A percentile compares a stretch with the other conserved stretches of the same genome.
These are phyloP conservation scores for Psilanteris sp. DNA, from an alignment of 1,140 invertebrate genomes.

Conservation along the genomic window DNA sequence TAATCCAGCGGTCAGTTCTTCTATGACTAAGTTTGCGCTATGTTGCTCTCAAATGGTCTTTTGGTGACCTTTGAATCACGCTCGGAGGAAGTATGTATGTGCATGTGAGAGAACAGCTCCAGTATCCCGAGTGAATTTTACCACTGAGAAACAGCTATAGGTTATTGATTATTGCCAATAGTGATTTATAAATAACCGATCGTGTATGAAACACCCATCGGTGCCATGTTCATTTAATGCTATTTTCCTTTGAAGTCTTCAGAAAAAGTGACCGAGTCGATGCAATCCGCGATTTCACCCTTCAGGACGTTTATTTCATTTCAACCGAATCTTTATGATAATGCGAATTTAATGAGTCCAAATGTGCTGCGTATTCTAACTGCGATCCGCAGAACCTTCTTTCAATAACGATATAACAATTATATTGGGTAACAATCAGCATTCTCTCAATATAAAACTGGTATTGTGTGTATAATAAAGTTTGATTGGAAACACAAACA, in stretches of 20 bases:
- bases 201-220: constrained; percentile 67
- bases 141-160: constrained; percentile 67
- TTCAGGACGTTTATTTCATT: no score
- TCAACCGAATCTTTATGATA: no score
- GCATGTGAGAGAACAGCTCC: constrained; percentile 27
- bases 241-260: constrained; percentile 62
- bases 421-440: no score
- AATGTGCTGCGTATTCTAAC: no score
- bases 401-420: no score
- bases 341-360: no score
- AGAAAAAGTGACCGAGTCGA: constrained; percentile 27
- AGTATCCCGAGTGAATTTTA: constrained; percentile 58
- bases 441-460: no score
- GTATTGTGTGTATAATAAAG: no score
- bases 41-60: not conserved
- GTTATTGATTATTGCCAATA: constrained; percentile 79
- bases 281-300: constrained; percentile 9
- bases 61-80: constrained; percentile 27
- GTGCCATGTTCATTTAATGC: constrained; percentile 69
- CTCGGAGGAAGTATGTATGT: constrained; percentile 33
- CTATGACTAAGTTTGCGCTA: constrained; percentile 6
- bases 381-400: no score
- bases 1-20: not conserved
- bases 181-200: constrained; percentile 79
- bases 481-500: no score